Base-by-base conservation (phyloP, 64 coral and sea anemone genomes). In the Anthopleura sola region DNA sequence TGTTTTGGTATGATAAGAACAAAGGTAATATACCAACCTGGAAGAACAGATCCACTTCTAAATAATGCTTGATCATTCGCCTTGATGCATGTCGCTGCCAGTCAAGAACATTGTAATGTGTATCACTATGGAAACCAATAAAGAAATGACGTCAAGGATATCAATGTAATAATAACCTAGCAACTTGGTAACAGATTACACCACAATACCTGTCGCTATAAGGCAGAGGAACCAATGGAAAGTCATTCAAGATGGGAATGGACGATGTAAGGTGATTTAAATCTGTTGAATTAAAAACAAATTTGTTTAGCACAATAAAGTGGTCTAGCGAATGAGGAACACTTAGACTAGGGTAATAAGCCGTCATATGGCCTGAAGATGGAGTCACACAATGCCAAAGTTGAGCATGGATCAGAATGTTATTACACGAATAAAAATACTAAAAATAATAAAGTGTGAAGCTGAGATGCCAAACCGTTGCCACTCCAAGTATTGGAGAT, bases 61-160 rank as follows among this genome's bases (percentile, higher is more conserved):
- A 75, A 37, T 87, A 99, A 84, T 99, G 93, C 64, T 87, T 87
- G 55, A 99, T 85, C 89, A 95, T 92, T 40, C 90, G 79, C 39
- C 87, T 83, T 54, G 97, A 90, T 40, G 93, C 97, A 83, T 95
- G 89, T 75, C 97, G 85, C 46, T 99, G 97, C 97, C 97, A 99
- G 87, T 99, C 89, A 55, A 99, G 82, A 6, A 99, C 54, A 28
- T 92, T 95, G 68, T 95, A 94, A 78, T 92, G 93, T 12, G 87
- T 79, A 49, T 92, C 93, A 71, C 97, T 99, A 83, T 20, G 85
- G 85, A 34, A 81, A 86, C 85, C 47, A 64, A 87, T 34, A 75
- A 16, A 38, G 4, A 44, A 85, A 66, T 66, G 83, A 86, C 34
- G 85, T 66, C 76, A 75, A 23, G 44, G 5, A 18, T 6, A 24